Evolutionary conservation across 2,113 vertebrate species (phyloP), one percentile per base, ranked within the genome.

Genomic region (Tangachromis dhanisi): DNA sequence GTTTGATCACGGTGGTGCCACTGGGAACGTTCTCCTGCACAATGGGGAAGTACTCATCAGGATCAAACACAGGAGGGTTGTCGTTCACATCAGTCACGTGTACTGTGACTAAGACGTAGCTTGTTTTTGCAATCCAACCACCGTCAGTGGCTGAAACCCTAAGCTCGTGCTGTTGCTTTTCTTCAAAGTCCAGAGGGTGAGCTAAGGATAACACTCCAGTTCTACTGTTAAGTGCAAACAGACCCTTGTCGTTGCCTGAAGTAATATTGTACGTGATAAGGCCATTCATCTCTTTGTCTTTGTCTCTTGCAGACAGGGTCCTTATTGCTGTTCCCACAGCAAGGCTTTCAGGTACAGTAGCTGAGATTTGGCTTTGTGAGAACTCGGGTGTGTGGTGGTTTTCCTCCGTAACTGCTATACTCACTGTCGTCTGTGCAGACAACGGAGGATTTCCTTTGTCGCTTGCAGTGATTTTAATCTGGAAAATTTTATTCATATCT

Each of bases 21-120:
- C 98, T 99, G 6, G 99, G 98, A 10, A 98, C 98, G 7, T 99
- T 99, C 95, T 99, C 99, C 92, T 98, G 93, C 29, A 99, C 98
- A 0, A 95, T 91, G 16, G 98, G 99, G 85, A 97, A 98, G 40
- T 98, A 99, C 26, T 98, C 97, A 8, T 98, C 97, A 0, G 97
- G 97, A 33, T 93, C 94, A 80, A 99, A 99, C 4, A 96, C 81
- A 0, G 99, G 99, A 31, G 98, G 97, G 91, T 99, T 99, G 93
- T 99, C 99, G 31, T 99, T 99, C 51, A 99, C 97, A 55, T 99
- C 99, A 1, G 97, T 92, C 53, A 99, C 97, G 2, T 96, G 96
- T 11, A 99, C 49, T 2, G 95, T 97, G 68, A 99, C 96, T 1
- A 95, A 97, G 81, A 98, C 97, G 47, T 97, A 98, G 57, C 98